Base-by-base conservation (phyloP, 2,888 invertebrate genomes). In the Trissonchulus latispiculum region DNA sequence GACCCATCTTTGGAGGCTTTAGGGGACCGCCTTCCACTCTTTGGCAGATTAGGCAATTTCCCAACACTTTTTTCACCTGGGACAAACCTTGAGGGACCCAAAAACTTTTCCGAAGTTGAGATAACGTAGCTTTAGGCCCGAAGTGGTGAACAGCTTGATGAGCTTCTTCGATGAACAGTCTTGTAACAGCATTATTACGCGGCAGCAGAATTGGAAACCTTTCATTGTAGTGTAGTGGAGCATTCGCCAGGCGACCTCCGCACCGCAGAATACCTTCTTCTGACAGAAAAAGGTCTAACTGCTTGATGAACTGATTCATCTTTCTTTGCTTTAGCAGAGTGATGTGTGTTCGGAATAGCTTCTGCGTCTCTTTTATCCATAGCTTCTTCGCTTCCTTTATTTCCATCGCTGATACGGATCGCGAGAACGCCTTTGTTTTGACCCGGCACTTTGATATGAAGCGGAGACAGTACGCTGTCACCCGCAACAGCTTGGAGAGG, bases 161-260 rank as follows among this genome's bases (percentile, higher is more conserved):
- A 31, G 23, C 31, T 31, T 73, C 70, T 1, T n/a, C 8, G 15
- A 73, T 48, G 15, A 73, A 2, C 33, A 73, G 70, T n/a, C 3
- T 37, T 29, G 73, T 59, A 70, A 73, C 73, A 1, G 36, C n/a
- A 36, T 73, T n/a, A 23, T 74, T 70, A 1, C 15, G 2, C 2
- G 73, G 73, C 48, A 73, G 33, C 33, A 73, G 73, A 28, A 73
- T 35, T 15, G 73, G 72, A 18, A 18, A 15, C 32, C 32, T 72
- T 2, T 2, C 36, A 28, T 48, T 36, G 37, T 29, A 1, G 8
- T 36, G 29, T 1, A 72, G 23, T 2, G 28, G 29, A 8, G 72
- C 59, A 23, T 70, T 72, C 2, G 28, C 35, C n/a, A 72, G 33
- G 23, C 69, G 73, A 31, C 72, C 72, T 15, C 68, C 32, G 31